phyloP scores from a whole-genome alignment of 2,888 invertebrate species.

The Nasonovia ribisnigri region DNA sequence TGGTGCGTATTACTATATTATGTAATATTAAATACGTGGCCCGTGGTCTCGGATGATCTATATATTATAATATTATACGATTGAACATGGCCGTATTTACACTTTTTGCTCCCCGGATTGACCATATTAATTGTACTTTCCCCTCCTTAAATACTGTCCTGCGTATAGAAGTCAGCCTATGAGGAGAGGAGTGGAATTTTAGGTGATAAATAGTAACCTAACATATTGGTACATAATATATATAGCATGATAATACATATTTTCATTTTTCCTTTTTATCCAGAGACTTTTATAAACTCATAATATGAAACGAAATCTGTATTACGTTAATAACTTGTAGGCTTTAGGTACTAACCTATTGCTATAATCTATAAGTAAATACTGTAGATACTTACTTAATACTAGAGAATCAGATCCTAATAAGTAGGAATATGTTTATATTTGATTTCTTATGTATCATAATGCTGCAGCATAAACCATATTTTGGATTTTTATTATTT shows the following conservation, averaged over 20 bases:
- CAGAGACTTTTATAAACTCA: not conserved
- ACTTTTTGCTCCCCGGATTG: no score
- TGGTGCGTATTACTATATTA: not conserved
- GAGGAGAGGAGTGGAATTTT: not conserved
- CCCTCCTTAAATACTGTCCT: no score
- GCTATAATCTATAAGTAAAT: not conserved
- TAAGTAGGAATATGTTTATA: not conserved
- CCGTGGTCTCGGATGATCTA: not conserved
- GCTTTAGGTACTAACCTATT: not conserved
- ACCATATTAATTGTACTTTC: no score
- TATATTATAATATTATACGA: not conserved
- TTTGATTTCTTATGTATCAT: not conserved
- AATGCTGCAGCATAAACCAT: not conserved
- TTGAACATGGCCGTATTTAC: no score
- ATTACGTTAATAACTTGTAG: not conserved
- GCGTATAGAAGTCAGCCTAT: not conserved
- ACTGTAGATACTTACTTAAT: not conserved
- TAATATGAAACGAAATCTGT: not conserved
- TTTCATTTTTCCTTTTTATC: not conserved
- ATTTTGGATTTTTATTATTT: not conserved
- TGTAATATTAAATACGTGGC: not conserved
- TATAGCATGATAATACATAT: not conserved
- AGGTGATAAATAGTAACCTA: not conserved
- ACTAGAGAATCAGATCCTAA: not conserved
- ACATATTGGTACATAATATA: not conserved